A percentile compares a stretch with the other conserved stretches of the same genome.
Evolutionary conservation across 1,140 invertebrate genomes (phyloP).

Genomic region (Ylistrum balloti): DNA sequence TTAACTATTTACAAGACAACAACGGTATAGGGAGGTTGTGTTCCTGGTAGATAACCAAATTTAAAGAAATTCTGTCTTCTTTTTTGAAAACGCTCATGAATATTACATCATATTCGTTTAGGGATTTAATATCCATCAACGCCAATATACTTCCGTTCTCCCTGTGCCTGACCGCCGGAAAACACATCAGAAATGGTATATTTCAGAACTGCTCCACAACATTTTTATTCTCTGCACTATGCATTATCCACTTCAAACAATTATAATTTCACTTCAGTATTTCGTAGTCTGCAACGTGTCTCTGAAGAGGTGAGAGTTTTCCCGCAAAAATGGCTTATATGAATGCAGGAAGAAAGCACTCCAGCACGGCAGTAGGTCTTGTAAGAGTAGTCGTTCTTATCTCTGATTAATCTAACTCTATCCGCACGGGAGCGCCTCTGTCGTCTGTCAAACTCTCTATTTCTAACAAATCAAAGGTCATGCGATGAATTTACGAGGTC

Average conservation of each 20-base stretch:
- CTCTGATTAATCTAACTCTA: constrained; percentile 35
- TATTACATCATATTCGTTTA: too few relatives aligned
- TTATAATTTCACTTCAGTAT: constrained; percentile 24
- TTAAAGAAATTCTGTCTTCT: too few relatives aligned
- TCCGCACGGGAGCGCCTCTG: constrained; percentile 35
- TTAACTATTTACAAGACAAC: too few relatives aligned
- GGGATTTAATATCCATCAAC: background rate
- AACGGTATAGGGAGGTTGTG: too few relatives aligned
- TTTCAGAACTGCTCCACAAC: background rate
- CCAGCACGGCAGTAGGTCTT: constrained; percentile 9
- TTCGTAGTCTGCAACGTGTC: background rate
- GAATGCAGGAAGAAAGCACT: background rate
- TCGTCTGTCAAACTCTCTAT: constrained; percentile 27
- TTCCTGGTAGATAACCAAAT: too few relatives aligned
- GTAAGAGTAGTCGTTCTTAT: constrained; percentile 20
- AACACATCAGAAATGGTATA: background rate
- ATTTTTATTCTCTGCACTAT: constrained; percentile 18
- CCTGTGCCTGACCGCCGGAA: background rate
- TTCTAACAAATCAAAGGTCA: constrained; percentile 31
- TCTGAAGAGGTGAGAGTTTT: constrained; percentile 14
- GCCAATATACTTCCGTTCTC: background rate
- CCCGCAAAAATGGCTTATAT: background rate
- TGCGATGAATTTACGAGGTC: constrained; percentile 17
- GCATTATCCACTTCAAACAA: constrained; percentile 32
- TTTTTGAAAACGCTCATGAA: too few relatives aligned